phyloP scores from a whole-genome alignment of 2,888 invertebrate species.

The Cheilosia urbana region DNA sequence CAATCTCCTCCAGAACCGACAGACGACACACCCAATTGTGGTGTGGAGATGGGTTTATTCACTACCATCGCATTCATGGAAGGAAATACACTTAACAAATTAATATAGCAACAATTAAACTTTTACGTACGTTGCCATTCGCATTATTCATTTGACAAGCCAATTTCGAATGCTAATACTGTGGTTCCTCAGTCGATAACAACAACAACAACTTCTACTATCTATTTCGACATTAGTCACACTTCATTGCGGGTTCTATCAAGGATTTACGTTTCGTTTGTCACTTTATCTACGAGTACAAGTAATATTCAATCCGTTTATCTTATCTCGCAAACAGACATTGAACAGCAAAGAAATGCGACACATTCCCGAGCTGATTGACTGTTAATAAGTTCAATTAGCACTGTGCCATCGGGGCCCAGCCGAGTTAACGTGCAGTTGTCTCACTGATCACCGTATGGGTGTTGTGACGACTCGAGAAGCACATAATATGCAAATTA shows the following conservation, averaged over 20 bases:
- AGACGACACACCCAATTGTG: constrained; percentile 53
- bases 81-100: constrained; percentile 35
- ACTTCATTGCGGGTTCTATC: neutral
- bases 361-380: constrained; percentile 14
- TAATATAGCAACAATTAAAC: constrained; percentile 24
- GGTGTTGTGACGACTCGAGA: too few species aligned
- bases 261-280: neutral
- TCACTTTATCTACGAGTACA: constrained; percentile 36
- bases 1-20: constrained; percentile 12
- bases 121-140: constrained; percentile 16
- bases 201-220: neutral
- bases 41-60: constrained; percentile 13
- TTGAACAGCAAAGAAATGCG: constrained; percentile 2
- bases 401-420: constrained; percentile 18
- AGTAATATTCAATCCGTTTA: constrained; percentile 31
- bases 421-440: neutral
- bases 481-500: constrained; percentile 45
- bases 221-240: neutral
- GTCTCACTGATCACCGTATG: constrained; percentile 19
- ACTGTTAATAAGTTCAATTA: constrained; percentile 55
- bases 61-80: constrained; percentile 16
- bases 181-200: neutral
- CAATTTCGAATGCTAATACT: constrained; percentile 20
- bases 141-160: constrained; percentile 25
- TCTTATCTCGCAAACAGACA: constrained; percentile 47